Conservation (phyloP, 2,888 invertebrate genomes). For the Pseudococcus viburni region DNA sequence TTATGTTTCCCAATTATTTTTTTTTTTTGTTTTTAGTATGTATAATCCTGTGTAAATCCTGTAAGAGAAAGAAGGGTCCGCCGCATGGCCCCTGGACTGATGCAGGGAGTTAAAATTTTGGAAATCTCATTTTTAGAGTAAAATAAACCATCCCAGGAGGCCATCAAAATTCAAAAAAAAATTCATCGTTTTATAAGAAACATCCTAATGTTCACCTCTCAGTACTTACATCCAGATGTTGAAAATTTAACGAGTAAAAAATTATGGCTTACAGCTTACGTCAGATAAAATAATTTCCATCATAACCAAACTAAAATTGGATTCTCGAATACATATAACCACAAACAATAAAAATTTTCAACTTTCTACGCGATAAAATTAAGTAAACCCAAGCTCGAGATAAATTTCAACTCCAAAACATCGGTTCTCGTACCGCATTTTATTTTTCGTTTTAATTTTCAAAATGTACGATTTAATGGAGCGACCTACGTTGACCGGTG, state of each 20-base stretch:
- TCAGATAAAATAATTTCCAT: background rate
- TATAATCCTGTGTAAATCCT: no score
- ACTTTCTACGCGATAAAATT: background rate
- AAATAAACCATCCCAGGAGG: no score
- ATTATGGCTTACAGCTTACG: background rate
- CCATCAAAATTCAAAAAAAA: no score
- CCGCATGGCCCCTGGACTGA: no score
- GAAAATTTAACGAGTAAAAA: background rate
- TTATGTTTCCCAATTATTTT: no score
- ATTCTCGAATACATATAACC: background rate
- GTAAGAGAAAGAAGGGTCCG: no score
- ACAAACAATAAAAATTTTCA: background rate
- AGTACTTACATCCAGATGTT: background rate
- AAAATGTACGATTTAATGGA: slow-evolving; percentile 21
- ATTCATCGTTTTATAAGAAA: no score
- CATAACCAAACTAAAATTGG: background rate
- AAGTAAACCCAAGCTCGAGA: background rate
- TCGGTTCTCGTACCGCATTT: background rate
- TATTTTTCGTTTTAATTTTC: slow-evolving; percentile 14
- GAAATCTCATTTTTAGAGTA: no score
- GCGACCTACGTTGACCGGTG: slow-evolving; percentile 27
- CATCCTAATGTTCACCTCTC: no score
- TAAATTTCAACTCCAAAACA: background rate
- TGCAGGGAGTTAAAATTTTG: no score
- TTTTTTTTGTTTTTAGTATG: no score